A percentile compares a stretch with the other conserved stretches of the same genome.
Evolutionary conservation across 2,888 invertebrate species (phyloP).

Genomic region (Lepidonotus clava): DNA sequence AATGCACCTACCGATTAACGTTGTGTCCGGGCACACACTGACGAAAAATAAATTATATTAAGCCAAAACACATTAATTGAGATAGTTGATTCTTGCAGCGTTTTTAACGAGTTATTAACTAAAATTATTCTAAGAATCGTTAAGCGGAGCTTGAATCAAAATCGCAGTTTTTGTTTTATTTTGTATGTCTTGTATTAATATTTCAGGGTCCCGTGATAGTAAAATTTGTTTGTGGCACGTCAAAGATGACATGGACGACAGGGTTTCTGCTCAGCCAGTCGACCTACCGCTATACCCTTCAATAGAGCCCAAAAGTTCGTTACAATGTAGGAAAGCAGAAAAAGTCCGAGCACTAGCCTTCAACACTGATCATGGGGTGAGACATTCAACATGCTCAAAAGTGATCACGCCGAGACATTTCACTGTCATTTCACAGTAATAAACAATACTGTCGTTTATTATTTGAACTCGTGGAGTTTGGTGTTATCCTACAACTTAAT

Average conservation of each 20-base stretch:
- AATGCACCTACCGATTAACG: too few relatives aligned
- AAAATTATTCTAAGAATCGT: too few relatives aligned
- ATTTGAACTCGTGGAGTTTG: too few relatives aligned
- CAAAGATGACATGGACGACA: slow-evolving; percentile 78
- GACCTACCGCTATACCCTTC: slow-evolving; percentile 73
- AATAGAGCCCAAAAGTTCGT: slow-evolving; percentile 70
- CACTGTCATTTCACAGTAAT: too few relatives aligned
- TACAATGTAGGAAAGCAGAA: slow-evolving; percentile 85
- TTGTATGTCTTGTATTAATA: not conserved
- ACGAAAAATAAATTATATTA: too few relatives aligned
- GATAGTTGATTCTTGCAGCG: too few relatives aligned
- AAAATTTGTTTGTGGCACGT: slow-evolving; percentile 94
- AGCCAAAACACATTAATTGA: too few relatives aligned
- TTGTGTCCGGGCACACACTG: too few relatives aligned
- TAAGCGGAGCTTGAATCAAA: not conserved
- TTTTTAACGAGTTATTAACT: too few relatives aligned
- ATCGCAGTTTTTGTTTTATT: not conserved
- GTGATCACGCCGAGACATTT: too few relatives aligned
- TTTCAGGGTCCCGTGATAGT: slow-evolving; percentile 90
- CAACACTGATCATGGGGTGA: slow-evolving; percentile 84
- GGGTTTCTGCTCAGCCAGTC: not conserved
- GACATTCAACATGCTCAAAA: slow-evolving; percentile 12
- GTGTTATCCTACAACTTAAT: too few relatives aligned
- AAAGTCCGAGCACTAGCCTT: slow-evolving; percentile 91
- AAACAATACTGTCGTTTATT: too few relatives aligned